Evolutionary conservation across 2,888 invertebrate genomes (phyloP).

Genomic region (Dinocampus coccinellae): DNA sequence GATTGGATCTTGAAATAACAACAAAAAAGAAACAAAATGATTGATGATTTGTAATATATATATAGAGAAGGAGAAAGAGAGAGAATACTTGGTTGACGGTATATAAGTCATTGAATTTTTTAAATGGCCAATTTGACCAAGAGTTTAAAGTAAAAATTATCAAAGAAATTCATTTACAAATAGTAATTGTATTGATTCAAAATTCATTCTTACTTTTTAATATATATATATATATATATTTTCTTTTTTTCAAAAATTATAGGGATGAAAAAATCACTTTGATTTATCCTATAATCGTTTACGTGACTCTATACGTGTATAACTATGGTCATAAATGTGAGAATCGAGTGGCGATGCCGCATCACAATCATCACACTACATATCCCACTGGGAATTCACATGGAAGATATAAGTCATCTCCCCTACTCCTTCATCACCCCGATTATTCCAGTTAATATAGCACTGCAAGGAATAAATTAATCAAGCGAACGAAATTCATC

Average conservation of each 20-base stretch:
- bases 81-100: not conserved
- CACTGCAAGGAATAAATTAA: slow-evolving; percentile 24
- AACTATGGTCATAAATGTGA: slow-evolving; percentile 28
- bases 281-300: slow-evolving; percentile 37
- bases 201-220: too few species aligned
- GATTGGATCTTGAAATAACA: slow-evolving; percentile 1
- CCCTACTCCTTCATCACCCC: slow-evolving; percentile 4
- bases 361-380: not conserved
- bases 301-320: slow-evolving; percentile 28
- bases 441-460: slow-evolving; percentile 42
- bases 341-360: slow-evolving; percentile 32
- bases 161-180: too few species aligned
- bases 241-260: too few species aligned
- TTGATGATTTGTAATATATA: not conserved
- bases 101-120: not conserved
- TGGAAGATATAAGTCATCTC: slow-evolving; percentile 12
- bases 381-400: not conserved
- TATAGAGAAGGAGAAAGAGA: too few species aligned
- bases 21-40: not conserved
- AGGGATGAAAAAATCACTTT: slow-evolving; percentile 29
- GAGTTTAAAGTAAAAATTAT: too few species aligned
- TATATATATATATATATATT: too few species aligned
- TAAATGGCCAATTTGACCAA: not conserved
- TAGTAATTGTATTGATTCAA: too few species aligned
- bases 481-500: not conserved